Conservation (phyloP, 2,113 vertebrate species). For the Cettia cetti region DNA sequence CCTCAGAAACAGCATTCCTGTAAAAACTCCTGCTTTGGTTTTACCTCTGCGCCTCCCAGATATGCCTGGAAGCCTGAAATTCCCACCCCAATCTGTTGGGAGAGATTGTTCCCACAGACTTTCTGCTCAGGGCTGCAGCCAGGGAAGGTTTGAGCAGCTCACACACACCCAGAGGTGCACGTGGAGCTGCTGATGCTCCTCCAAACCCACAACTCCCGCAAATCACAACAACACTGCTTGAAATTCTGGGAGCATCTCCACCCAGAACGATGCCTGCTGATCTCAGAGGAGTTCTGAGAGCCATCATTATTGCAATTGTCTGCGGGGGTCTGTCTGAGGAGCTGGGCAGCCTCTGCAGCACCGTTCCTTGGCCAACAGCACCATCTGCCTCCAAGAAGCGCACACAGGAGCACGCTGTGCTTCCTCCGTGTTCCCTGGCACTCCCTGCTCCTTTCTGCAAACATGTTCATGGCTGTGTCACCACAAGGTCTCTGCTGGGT, state of each 20-base stretch:
- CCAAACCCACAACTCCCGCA: not conserved
- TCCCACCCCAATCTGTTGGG: not conserved
- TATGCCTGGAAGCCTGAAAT: not conserved
- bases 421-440: not conserved
- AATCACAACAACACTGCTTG: not conserved
- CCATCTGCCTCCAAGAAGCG: slow-evolving; percentile 43
- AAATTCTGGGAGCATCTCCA: not conserved
- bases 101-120: not conserved
- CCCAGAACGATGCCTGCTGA: not conserved
- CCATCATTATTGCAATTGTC: slow-evolving; percentile 5
- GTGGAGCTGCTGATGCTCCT: not conserved
- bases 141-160: not conserved
- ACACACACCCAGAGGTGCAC: not conserved
- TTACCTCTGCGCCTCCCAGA: not conserved
- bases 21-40: not conserved
- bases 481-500: not conserved
- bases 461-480: fast-evolving
- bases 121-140: not conserved
- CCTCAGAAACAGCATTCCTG: not conserved
- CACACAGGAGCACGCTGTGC: not conserved
- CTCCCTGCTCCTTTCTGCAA: not conserved
- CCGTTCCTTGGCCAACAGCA: slow-evolving; percentile 60
- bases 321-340: not conserved
- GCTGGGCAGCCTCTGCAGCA: not conserved
- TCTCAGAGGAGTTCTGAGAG: slow-evolving; percentile 30